phyloP scores from a whole-genome alignment of 2,888 invertebrate genomes.

The Bibio marci region DNA sequence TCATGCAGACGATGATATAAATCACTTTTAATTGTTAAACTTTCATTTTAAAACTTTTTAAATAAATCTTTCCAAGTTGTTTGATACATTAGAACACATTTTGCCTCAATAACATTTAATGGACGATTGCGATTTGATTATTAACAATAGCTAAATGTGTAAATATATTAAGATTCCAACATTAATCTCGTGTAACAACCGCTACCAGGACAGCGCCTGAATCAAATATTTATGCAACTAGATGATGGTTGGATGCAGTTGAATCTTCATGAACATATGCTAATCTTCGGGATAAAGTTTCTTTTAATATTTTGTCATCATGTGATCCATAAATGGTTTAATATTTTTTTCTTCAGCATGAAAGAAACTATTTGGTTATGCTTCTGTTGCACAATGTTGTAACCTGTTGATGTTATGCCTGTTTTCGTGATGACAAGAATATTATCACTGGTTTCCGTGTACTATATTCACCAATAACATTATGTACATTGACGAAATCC shows the following conservation, averaged over 20 bases:
- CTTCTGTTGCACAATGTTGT: slow-evolving; percentile 83
- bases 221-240: slow-evolving; percentile 87
- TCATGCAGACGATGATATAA: slow-evolving; percentile 95
- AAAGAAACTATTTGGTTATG: slow-evolving; percentile 72
- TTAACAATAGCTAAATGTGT: slow-evolving; percentile 92
- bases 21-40: slow-evolving; percentile 93
- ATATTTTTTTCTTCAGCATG: slow-evolving; percentile 76
- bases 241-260: slow-evolving; percentile 60
- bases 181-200: slow-evolving; percentile 80
- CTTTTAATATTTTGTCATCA: slow-evolving; percentile 79
- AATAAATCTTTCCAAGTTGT: slow-evolving; percentile 96
- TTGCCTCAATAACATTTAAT: slow-evolving; percentile 76
- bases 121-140: slow-evolving; percentile 92
- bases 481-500: slow-evolving; percentile 96
- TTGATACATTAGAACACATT: slow-evolving; percentile 93
- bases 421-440: slow-evolving; percentile 82
- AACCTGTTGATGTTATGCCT: slow-evolving; percentile 95
- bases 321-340: slow-evolving; percentile 70
- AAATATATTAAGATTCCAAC: slow-evolving; percentile 80
- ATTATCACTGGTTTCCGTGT: slow-evolving; percentile 72
- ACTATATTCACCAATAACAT: slow-evolving; percentile 70
- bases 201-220: slow-evolving; percentile 86
- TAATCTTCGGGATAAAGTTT: slow-evolving; percentile 86
- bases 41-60: slow-evolving; percentile 94
- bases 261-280: slow-evolving; percentile 96